These are phyloP conservation scores for Lasioglossum marginatum DNA, from an alignment of 2,888 invertebrate genomes.

Conservation along the genomic window DNA sequence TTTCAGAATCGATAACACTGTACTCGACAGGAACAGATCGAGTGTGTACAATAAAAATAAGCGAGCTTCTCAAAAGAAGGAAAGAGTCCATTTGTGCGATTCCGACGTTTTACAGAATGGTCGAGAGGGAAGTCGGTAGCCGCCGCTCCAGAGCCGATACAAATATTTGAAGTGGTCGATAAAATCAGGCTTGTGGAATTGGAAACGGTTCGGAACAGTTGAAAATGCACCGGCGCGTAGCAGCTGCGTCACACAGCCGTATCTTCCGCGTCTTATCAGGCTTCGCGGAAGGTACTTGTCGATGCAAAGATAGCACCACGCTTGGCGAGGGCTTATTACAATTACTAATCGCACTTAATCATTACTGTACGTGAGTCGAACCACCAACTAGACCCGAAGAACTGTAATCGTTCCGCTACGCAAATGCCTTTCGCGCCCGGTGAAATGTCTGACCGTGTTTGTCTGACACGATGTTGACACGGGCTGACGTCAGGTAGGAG, in stretches of 20 bases:
- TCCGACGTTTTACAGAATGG: neutral
- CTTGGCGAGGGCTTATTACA: conserved; percentile 47
- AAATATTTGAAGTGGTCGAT: neutral
- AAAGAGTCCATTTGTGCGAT: neutral
- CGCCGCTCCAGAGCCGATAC: neutral
- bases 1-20: neutral
- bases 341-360: conserved; percentile 57
- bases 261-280: conserved; percentile 55
- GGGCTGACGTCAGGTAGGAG: neutral
- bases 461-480: neutral
- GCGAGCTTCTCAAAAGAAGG: neutral
- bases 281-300: conserved; percentile 49
- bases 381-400: conserved; percentile 19
- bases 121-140: neutral
- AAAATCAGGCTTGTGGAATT: neutral
- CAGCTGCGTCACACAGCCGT: conserved; percentile 11
- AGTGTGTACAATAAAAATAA: neutral
- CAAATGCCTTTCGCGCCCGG: conserved; percentile 21
- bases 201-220: neutral
- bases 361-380: conserved; percentile 46
- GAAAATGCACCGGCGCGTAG: neutral
- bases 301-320: conserved; percentile 50
- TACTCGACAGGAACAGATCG: neutral
- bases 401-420: conserved; percentile 34
- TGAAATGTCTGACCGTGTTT: conserved; percentile 13